phyloP scores from a whole-genome alignment of 1,140 invertebrate species.

The Limonius californicus region DNA sequence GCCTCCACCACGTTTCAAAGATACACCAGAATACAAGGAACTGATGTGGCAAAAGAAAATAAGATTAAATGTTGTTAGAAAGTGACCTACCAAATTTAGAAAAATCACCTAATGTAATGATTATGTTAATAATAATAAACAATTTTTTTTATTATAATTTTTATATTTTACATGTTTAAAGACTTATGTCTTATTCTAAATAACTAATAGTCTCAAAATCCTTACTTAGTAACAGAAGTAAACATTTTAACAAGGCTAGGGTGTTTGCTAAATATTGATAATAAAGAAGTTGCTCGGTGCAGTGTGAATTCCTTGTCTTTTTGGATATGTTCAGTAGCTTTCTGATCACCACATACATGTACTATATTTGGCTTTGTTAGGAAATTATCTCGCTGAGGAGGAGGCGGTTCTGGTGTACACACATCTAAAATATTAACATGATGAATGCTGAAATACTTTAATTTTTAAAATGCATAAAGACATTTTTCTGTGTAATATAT shows the following conservation, averaged over 20 bases:
- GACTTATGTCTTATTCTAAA: not conserved
- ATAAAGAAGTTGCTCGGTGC: not conserved
- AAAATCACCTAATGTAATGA: too few species aligned
- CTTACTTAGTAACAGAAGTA: too few species aligned
- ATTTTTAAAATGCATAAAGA: too few species aligned
- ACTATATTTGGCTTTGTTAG: not conserved
- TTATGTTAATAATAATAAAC: too few species aligned
- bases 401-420: too few species aligned
- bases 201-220: not conserved
- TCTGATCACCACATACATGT: not conserved
- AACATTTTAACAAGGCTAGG: not conserved
- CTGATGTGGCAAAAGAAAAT: not conserved
- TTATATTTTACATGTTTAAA: not conserved
- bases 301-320: not conserved
- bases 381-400: not conserved
- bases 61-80: constrained; percentile 3
- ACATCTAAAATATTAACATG: too few species aligned
- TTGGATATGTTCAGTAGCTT: not conserved
- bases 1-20: not conserved
- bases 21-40: not conserved
- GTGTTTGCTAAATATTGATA: not conserved
- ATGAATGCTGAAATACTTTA: too few species aligned
- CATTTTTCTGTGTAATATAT: too few species aligned
- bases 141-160: too few species aligned
- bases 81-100: too few species aligned